These are phyloP conservation scores for Choristoneura fumiferana DNA, from an alignment of 1,140 invertebrate species.

Conservation along the genomic window DNA sequence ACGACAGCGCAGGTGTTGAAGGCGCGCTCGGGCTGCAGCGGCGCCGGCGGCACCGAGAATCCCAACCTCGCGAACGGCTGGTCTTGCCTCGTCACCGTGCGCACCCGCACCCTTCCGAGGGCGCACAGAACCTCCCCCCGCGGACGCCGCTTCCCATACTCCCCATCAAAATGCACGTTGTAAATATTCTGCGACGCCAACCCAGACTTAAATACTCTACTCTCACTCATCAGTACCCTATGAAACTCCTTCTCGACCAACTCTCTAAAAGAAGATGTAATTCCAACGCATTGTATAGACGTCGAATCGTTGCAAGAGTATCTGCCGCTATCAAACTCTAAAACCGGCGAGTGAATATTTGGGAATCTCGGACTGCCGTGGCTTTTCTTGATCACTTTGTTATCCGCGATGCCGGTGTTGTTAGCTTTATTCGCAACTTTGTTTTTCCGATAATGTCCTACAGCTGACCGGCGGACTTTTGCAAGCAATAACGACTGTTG, in stretches of 20 bases:
- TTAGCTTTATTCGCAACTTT: conserved; percentile 35
- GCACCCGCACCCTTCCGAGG: conserved; percentile 65
- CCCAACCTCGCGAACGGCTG: conserved; percentile 62
- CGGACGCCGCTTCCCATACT: conserved; percentile 55
- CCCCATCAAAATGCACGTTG: conserved; percentile 78
- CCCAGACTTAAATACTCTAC: conserved; percentile 79
- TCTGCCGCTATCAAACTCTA: conserved; percentile 77
- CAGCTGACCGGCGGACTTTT: conserved; percentile 44
- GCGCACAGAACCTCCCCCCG: conserved; percentile 76
- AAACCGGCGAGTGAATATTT: conserved; percentile 75
- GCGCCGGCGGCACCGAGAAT: conserved; percentile 50
- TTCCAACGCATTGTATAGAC: conserved; percentile 64
- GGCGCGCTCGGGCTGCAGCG: conserved; percentile 69
- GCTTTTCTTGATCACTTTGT: conserved; percentile 55
- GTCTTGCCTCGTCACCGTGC: conserved; percentile 72
- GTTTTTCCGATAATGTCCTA: conserved; percentile 42
- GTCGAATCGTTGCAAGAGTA: conserved; percentile 75
- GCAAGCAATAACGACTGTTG: too few species aligned
- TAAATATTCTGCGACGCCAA: conserved; percentile 79
- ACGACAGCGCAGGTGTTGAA: conserved; percentile 87
- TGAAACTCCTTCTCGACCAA: conserved; percentile 80
- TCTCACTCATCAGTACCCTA: conserved; percentile 80
- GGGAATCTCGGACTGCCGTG: conserved; percentile 79
- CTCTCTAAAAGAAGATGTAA: conserved; percentile 78
- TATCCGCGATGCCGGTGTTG: conserved; percentile 40